Percentiles rank a stretch among this genome's conserved stretches.
phyloP scores from a whole-genome alignment of 2,797 vertebrate species.

The Chelon auratus region DNA sequence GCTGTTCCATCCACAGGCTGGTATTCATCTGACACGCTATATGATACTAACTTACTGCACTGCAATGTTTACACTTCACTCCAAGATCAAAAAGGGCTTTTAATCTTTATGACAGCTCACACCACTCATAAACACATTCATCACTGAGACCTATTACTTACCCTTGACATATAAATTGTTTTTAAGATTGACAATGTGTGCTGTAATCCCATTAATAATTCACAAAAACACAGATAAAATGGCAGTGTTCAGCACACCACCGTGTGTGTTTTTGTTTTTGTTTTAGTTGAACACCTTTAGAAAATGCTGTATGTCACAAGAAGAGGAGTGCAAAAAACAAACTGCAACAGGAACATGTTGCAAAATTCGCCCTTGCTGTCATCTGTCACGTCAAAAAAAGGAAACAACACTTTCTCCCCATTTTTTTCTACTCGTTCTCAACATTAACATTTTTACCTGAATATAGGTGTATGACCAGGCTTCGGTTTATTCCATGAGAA shows the following conservation, averaged over 20 bases:
- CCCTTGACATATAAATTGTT: constrained; percentile 39
- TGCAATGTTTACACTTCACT: constrained; percentile 32
- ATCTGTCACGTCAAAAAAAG: neutral
- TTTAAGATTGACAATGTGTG: constrained; percentile 14
- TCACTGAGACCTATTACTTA: constrained; percentile 22
- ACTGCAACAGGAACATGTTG: constrained; percentile 27
- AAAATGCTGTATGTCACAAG: constrained; percentile 11
- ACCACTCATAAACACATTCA: constrained; percentile 40
- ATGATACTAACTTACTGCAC: constrained; percentile 27
- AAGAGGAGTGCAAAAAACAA: constrained; percentile 17
- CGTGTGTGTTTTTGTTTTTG: constrained; percentile 7
- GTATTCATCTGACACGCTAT: constrained; percentile 14
- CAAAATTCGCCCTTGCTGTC: constrained; percentile 19
- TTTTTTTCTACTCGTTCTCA: neutral
- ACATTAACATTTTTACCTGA: constrained; percentile 88
- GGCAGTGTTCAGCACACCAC: neutral
- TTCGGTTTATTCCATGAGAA: constrained; percentile 99
- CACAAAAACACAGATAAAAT: constrained; percentile 34
- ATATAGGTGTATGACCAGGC: constrained; percentile 96
- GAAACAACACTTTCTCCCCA: neutral
- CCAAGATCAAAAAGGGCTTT: constrained; percentile 42
- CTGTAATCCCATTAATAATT: constrained; percentile 48
- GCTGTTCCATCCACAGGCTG: constrained; percentile 7
- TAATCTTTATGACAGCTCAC: constrained; percentile 53
- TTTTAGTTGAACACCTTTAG: neutral